Evolutionary conservation across 2,113 vertebrate genomes (phyloP), one percentile per base, ranked within the genome.

Genomic region (Zonotrichia leucophrys): DNA sequence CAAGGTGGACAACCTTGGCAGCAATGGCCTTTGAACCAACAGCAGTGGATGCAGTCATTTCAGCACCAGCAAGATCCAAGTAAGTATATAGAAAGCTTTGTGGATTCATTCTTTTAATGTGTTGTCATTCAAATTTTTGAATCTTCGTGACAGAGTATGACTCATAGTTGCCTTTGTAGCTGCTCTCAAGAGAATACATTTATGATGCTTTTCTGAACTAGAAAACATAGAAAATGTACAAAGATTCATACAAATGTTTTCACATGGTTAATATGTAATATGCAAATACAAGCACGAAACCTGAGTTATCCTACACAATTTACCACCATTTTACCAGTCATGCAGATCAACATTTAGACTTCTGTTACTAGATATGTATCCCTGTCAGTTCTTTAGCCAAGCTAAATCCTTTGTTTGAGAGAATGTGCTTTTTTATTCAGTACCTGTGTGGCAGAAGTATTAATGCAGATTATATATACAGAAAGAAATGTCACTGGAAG

Each of bases 21-120:
- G 94, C 99, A 99, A 90, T 99, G 99, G 99, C 99, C 99, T 96
- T 97, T 99, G 98, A 99, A 99, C 97, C 99, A 99, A 90, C 99
- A 99, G 94, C 99, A 99, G 77, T 99, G 99, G 99, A 99, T 99
- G 99, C 99, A 99, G 97, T 99, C 99, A 44, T 99, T 99, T 97
- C 99, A 99, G 95, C 99, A 99, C 97, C 99, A 99, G 89, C 99
- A 99, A 92, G 99, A 99, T 97, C 99, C 99, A 98, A 98, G 99
- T 99, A 97, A 98, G 98, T 96, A 94, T 89, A 91, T 28, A 74
- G 93, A 87, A 91, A 95, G 88, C 66, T 93, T 94, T 95, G 94
- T 81, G 86, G 83, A 90, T 86, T 87, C 9, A 68, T 92, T 78
- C 46, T 81, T 60, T 35, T 15, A 30, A 89, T 77, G 27, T 83